phyloP scores from a whole-genome alignment of 2,888 invertebrate species.

The Ophraella communa region DNA sequence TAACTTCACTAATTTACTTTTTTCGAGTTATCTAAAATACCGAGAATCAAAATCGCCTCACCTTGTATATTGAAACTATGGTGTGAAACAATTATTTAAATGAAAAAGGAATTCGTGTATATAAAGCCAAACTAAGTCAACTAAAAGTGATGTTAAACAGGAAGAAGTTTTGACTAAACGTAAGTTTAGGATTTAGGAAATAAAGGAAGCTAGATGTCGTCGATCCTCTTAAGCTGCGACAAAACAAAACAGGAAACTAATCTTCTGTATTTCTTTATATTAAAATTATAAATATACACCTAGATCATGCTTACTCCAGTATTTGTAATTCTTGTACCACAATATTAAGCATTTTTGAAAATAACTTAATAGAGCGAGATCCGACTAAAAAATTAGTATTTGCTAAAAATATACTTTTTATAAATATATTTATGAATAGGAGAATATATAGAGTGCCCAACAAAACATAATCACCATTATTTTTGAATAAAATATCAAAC shows the following conservation, averaged over 20 bases:
- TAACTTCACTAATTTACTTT: not conserved
- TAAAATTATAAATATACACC: constrained; percentile 15
- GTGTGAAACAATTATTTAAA: constrained; percentile 42
- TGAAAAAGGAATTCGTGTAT: constrained; percentile 37
- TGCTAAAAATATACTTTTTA: no score
- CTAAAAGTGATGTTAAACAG: constrained; percentile 37
- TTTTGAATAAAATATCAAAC: no score
- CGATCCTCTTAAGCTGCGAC: constrained; percentile 69
- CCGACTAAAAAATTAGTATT: no score
- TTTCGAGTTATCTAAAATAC: not conserved
- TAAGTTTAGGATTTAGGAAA: constrained; percentile 50
- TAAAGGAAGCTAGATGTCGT: constrained; percentile 59
- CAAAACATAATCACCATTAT: no score
- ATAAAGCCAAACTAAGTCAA: constrained; percentile 37
- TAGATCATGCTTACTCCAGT: constrained; percentile 15
- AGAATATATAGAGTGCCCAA: no score
- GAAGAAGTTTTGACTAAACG: constrained; percentile 29
- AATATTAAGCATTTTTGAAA: constrained; percentile 4
- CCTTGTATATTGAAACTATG: constrained; percentile 29
- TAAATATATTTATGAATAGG: no score
- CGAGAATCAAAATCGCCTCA: constrained; percentile 10
- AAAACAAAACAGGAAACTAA: constrained; percentile 63
- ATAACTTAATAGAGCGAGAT: no score
- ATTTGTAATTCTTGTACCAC: constrained; percentile 1
- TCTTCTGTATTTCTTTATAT: constrained; percentile 36